Base-by-base conservation (phyloP, 2,888 invertebrate species). In the Epistrophe grossulariae region DNA sequence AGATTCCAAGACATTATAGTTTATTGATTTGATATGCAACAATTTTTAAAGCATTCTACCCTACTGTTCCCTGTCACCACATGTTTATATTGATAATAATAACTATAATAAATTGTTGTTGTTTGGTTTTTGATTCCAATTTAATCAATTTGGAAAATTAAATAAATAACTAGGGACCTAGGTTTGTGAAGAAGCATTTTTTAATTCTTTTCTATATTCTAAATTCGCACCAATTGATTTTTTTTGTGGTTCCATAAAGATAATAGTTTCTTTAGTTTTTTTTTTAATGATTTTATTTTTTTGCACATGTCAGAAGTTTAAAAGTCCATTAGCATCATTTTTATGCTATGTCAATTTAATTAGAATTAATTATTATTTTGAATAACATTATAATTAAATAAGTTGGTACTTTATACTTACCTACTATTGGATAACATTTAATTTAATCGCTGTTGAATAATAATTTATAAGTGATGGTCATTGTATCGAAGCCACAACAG, bases 311-410 rank as follows among this genome's bases (percentile, higher is more conserved):
- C 35, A 66, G 13, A 35, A 35, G 66, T 19, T 66, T 48, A 35
- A 66, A 48, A 66, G 31, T 50, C 66, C 13, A 66, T 66, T 50
- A 66, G 35, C 66, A 13, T 17, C 1, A 11, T 50, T 35, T 17
- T 52, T 62, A 72, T 50, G 74, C 55, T 84, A 77, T 80, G 80
- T 80, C 84, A 77, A 79, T 80, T 84, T 72, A 73, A 84, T 77
- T 80, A 68, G 55, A 81, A 80, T 77, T 40, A 60, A 84, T 80
- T 77, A 80, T 72, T 71, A 60, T 24, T 24, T 31, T 64, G 35
- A 50, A 50, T 31, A 45, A 45, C 2, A 45, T 45, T n/a, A 45
- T 45, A 5, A 50, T 66, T 19, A 48, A 5, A 7, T 35, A 13
- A 50, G 10, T 31, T 48, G n/a, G 3, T n/a, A n/a, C 45, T 35